Evolutionary conservation across 1,140 invertebrate species (phyloP).

Genomic region (Drosophila kepulauana): DNA sequence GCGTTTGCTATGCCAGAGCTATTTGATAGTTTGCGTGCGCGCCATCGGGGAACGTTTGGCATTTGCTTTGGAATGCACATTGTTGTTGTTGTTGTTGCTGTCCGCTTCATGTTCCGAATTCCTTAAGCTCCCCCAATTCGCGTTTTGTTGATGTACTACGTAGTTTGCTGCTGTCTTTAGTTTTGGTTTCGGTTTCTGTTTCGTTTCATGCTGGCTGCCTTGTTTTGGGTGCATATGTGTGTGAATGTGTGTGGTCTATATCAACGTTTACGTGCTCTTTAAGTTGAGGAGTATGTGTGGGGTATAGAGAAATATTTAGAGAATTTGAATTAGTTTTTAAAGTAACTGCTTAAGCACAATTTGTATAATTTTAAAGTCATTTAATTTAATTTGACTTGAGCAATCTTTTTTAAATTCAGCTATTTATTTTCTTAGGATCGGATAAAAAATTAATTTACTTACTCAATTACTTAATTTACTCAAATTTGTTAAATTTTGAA

Average conservation of each 20-base stretch:
- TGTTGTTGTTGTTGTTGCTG: not conserved
- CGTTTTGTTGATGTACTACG: not conserved
- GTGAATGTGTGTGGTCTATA: slow-evolving; percentile 17
- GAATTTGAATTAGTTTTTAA: too few species aligned
- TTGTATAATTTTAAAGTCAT: too few species aligned
- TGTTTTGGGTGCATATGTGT: too few species aligned
- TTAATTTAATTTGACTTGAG: too few species aligned
- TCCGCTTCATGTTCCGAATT: slow-evolving; percentile 35
- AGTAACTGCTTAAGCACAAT: too few species aligned
- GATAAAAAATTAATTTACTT: too few species aligned
- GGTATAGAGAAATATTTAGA: not conserved
- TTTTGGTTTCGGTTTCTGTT: slow-evolving; percentile 10
- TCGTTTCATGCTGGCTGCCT: slow-evolving; percentile 18
- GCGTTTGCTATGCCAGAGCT: slow-evolving; percentile 51
- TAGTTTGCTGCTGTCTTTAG: not conserved
- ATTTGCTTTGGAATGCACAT: slow-evolving; percentile 55
- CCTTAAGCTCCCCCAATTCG: slow-evolving; percentile 21
- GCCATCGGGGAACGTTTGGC: slow-evolving; percentile 49
- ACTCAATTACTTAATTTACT: too few species aligned
- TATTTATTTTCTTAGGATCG: too few species aligned
- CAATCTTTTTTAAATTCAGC: too few species aligned
- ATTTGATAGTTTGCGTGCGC: slow-evolving; percentile 68
- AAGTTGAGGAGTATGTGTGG: not conserved
- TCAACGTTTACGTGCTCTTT: slow-evolving; percentile 7
- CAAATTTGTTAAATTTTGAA: too few species aligned